These are phyloP conservation scores for Eremobia ochroleuca DNA, from an alignment of 2,888 invertebrate genomes.

Conservation along the genomic window DNA sequence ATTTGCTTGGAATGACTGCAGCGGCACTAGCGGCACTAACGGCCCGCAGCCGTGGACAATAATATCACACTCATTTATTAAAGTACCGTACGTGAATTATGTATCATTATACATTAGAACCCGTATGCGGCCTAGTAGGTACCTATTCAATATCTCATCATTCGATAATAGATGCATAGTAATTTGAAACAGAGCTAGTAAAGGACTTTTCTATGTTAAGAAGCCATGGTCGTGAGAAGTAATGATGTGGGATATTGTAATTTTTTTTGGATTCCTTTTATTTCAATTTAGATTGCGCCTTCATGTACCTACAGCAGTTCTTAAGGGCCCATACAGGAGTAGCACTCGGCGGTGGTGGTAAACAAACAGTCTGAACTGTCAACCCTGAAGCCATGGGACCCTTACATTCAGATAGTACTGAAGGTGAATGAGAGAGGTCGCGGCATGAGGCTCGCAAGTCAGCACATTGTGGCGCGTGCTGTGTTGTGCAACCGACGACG, in stretches of 20 bases:
- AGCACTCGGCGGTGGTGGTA: background rate
- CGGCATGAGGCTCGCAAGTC: background rate
- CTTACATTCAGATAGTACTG: background rate
- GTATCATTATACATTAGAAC: slow-evolving; percentile 14
- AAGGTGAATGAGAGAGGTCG: background rate
- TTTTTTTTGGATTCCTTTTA: background rate
- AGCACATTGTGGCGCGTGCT: background rate
- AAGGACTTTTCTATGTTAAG: background rate
- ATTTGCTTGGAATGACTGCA: slow-evolving; percentile 2
- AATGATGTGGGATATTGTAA: background rate
- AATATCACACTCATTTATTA: slow-evolving; percentile 14
- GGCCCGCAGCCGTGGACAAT: slow-evolving; percentile 5
- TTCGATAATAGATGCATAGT: slow-evolving; percentile 1
- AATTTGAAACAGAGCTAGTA: slow-evolving; percentile 10
- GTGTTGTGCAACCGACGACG: background rate
- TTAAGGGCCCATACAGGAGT: background rate
- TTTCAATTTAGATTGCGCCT: background rate
- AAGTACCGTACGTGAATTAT: slow-evolving; percentile 11
- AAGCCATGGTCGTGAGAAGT: background rate
- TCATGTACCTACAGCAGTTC: no score
- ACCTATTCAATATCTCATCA: background rate
- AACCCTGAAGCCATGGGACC: background rate
- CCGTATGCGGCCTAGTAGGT: slow-evolving; percentile 11
- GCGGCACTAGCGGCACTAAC: background rate
- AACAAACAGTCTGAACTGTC: background rate